Evolutionary conservation across 2,888 invertebrate genomes (phyloP), one percentile per base, ranked within the genome.

Genomic region (Acleris literana): DNA sequence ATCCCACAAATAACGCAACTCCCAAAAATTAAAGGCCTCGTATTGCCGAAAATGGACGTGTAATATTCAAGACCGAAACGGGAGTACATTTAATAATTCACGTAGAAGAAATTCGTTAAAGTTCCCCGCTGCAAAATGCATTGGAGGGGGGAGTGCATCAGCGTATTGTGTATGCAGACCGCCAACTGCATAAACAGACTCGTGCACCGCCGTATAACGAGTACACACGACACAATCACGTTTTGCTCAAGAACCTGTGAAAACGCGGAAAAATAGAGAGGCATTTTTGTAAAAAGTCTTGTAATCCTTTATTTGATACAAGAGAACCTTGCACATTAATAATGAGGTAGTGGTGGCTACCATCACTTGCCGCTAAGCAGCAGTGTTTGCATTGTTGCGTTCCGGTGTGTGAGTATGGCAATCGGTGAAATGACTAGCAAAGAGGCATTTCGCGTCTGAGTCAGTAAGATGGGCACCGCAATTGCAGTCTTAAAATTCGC

Each of bases 111-210:
- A 66, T 61, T 66, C 65, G 52, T 57, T 64, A 60, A 54, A 59
- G 59, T 59, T 56, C 46, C 43, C 49, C 44, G 62, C 13, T 54
- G 29, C 48, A 55, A 55, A 60, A 44, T 60, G 64, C 60, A 59
- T 56, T 33, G 20, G 55, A n/a, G 22, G 18, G 33, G 46, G 63
- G 39, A 43, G 48, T 53, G 43, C 46, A 43, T 44, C 60, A 62
- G 33, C 46, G 61, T 61, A 73, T 76, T 81, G 75, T 78, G 76
- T 81, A 82, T 83, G 81, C 81, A 81, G 78, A 78, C 77, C 71
- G 76, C 68, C 67, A 72, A 71, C 73, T 78, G 78, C 78, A 81
- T 80, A 82, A 79, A 78, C 77, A 78, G 70, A 72, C 69, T 70
- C 57, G 64, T 68, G 72, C 39, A 39, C 39, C 69, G 43, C 60